phyloP scores from a whole-genome alignment of 2,888 invertebrate genomes.

The Anarsia innoxiella region DNA sequence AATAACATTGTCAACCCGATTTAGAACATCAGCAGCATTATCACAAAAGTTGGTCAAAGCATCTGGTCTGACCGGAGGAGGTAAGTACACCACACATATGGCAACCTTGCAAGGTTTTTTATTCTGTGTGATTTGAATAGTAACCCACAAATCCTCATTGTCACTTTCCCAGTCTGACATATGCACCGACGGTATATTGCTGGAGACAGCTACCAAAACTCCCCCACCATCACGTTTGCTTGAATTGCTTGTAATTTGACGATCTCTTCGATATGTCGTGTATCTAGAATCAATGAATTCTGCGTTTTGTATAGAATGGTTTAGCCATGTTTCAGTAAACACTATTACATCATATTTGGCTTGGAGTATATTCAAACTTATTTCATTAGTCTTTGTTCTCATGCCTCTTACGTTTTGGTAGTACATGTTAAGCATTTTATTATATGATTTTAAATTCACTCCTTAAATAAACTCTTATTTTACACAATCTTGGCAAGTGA shows the following conservation, averaged over 20 bases:
- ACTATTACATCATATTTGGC: slow-evolving; percentile 11
- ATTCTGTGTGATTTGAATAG: neutral
- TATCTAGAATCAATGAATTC: slow-evolving; percentile 14
- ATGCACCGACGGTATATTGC: slow-evolving; percentile 3
- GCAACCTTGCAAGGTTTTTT: neutral
- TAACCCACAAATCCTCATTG: slow-evolving; percentile 8
- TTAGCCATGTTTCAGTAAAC: slow-evolving; percentile 17
- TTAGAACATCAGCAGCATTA: neutral
- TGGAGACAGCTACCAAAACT: slow-evolving; percentile 12
- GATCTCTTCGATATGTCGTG: slow-evolving; percentile 12
- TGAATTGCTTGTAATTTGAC: neutral
- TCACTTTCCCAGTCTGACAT: slow-evolving; percentile 6
- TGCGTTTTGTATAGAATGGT: slow-evolving; percentile 4
- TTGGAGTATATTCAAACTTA: slow-evolving; percentile 9
- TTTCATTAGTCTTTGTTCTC: slow-evolving; percentile 11
- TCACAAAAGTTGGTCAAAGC: neutral
- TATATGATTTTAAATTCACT: no score
- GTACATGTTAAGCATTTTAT: slow-evolving; percentile 7
- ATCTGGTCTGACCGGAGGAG: neutral
- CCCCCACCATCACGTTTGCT: slow-evolving; percentile 13
- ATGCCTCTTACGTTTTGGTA: slow-evolving; percentile 15
- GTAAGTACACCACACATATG: neutral
- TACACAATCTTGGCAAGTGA: slow-evolving; percentile 3
- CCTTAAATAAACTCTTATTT: no score
- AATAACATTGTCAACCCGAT: neutral